phyloP scores from a whole-genome alignment of 2,797 vertebrate genomes.

The Cryptoprocta ferox region DNA sequence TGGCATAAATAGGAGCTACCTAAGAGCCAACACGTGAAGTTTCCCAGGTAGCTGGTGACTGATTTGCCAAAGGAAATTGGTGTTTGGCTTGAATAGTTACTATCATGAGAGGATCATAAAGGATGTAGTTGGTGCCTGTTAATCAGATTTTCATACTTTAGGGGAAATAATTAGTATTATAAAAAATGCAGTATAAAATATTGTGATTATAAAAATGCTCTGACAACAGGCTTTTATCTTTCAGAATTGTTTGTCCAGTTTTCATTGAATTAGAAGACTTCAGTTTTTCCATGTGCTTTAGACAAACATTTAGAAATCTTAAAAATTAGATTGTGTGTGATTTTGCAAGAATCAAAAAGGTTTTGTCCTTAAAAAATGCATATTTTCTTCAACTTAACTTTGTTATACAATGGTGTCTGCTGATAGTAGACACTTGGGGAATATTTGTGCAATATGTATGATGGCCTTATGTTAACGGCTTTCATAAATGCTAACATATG shows the following conservation, averaged over 20 bases:
- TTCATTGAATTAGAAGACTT: conserved; percentile 8
- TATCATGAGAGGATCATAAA: neutral
- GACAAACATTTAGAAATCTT: neutral
- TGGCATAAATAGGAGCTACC: neutral
- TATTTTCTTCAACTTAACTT: conserved; percentile 30
- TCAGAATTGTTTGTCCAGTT: conserved; percentile 50
- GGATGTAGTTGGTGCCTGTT: neutral
- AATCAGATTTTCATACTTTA: neutral
- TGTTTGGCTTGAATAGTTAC: neutral
- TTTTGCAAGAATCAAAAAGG: neutral
- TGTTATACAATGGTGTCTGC: neutral
- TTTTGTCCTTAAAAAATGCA: neutral
- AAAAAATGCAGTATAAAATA: neutral
- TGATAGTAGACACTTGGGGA: neutral
- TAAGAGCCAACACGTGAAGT: neutral
- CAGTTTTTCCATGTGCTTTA: neutral
- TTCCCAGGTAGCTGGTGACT: neutral
- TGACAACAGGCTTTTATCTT: neutral
- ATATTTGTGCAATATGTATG: conserved; percentile 1
- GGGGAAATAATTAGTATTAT: conserved; percentile 34
- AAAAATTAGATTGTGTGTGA: conserved; percentile 39
- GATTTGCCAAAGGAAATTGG: neutral
- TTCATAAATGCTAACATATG: neutral
- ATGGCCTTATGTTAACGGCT: neutral
- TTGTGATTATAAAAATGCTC: neutral